These are phyloP conservation scores for Trachops cirrhosus DNA, from an alignment of 2,797 vertebrate genomes.

Conservation along the genomic window DNA sequence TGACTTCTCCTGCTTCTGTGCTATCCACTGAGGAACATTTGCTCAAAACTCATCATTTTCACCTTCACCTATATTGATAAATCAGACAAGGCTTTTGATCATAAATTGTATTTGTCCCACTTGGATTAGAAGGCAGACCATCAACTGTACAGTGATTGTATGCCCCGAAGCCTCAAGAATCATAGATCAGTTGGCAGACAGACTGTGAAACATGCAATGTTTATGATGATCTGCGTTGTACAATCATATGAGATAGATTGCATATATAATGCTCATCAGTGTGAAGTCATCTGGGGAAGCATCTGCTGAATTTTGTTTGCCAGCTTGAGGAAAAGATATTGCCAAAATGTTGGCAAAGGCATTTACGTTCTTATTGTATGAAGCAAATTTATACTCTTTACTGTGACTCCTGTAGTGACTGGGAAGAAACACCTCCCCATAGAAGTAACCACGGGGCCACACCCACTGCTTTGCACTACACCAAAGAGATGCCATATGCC, in stretches of 20 bases:
- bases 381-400: constrained; percentile 57
- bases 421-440: neutral
- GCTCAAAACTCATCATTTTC: neutral
- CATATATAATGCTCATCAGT: constrained; percentile 71
- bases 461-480: neutral
- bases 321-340: constrained; percentile 72
- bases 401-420: constrained; percentile 50
- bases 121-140: neutral
- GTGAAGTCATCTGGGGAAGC: constrained; percentile 75
- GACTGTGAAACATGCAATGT: constrained; percentile 73
- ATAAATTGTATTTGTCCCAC: constrained; percentile 34
- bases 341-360: constrained; percentile 74
- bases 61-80: neutral
- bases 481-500: constrained; percentile 35
- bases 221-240: constrained; percentile 70
- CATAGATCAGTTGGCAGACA: constrained; percentile 75
- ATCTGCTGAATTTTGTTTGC: constrained; percentile 79
- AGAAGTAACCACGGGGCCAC: neutral
- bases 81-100: neutral
- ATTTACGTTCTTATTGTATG: constrained; percentile 65
- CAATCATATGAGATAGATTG: constrained; percentile 71
- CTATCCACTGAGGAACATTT: neutral
- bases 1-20: neutral
- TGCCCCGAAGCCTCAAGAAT: constrained; percentile 52
- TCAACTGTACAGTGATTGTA: constrained; percentile 33